Evolutionary conservation across 2,113 vertebrate genomes (phyloP), one percentile per base, ranked within the genome.

Genomic region (Bettongia penicillata): DNA sequence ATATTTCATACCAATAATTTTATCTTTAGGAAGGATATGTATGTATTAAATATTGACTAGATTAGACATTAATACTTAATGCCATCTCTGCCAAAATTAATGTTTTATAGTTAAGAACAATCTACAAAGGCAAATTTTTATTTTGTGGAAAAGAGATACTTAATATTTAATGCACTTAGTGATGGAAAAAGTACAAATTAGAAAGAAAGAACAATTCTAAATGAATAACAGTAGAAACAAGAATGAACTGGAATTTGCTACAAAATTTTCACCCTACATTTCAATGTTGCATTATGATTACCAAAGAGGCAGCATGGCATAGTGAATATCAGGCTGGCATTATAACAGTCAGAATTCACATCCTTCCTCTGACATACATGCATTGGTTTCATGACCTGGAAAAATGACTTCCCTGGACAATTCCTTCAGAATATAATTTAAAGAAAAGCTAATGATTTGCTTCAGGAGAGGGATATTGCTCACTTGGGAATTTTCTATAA

Each of bases 41-140:
- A 90, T 93, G 93, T 68, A 97, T 97, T 98, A 98, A 98, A 98
- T 97, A 97, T 96, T 97, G 93, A 97, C 91, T 95, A 47, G 91
- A 94, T 0, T 77, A 90, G 24, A 92, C 11, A 97, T 98, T 96
- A 97, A 97, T 91, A 96, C 52, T 96, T 91, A 96, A 95, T 97
- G 0, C 22, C 95, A 92, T 95, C 90, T 95, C 93, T 96, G 8
- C 57, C 50, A 84, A 96, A 94, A 94, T 47, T 93, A 97, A 96
- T 95, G 6, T 96, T 96, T 97, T 90, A 95, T 68, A 51, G 55
- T 91, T 96, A 97, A 97, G 53, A 95, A 93, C 92, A 16, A 43
- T 91, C n/a, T 92, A 91, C 5, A 94, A 94, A 95, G 19, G 57
- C n/a, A 94, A 19, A 28, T 25, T 90, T 90, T 25, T 94, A 50